A percentile compares a stretch with the other conserved stretches of the same genome.
Evolutionary conservation across 2,113 vertebrate species (phyloP).

Genomic region (Phalacrocorax brasilianus): DNA sequence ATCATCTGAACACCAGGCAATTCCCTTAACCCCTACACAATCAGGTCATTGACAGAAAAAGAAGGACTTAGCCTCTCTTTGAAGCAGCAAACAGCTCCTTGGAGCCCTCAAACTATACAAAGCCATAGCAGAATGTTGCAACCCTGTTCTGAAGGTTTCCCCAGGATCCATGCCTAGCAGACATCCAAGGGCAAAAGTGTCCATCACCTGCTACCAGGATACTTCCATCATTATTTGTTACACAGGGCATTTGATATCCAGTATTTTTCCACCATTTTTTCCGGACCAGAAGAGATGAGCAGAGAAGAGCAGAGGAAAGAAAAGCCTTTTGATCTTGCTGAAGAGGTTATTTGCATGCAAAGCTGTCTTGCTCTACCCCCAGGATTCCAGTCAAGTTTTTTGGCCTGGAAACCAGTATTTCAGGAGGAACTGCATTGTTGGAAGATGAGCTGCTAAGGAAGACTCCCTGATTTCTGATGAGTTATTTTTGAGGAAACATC

Average conservation of each 20-base stretch:
- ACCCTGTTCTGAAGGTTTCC: not conserved
- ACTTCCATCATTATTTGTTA: not conserved
- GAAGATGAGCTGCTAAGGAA: not conserved
- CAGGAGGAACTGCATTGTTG: slow-evolving; percentile 51
- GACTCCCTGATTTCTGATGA: slow-evolving; percentile 18
- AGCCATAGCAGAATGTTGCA: not conserved
- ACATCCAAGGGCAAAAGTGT: not conserved
- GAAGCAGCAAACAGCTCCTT: not conserved
- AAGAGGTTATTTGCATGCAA: slow-evolving; percentile 28
- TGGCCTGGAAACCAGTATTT: slow-evolving; percentile 68
- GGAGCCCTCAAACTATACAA: not conserved
- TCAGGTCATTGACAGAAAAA: not conserved
- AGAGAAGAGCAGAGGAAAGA: not conserved
- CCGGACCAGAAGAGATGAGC: not conserved
- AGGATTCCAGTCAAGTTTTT: slow-evolving; percentile 45
- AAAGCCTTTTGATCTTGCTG: slow-evolving; percentile 6
- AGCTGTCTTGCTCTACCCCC: slow-evolving; percentile 12
- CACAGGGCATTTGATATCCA: not conserved
- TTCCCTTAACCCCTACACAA: not conserved
- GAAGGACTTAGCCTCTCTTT: not conserved
- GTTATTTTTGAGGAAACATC: slow-evolving; percentile 33
- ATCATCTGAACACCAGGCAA: not conserved
- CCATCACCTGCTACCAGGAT: not conserved
- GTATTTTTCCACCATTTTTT: not conserved
- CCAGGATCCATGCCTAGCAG: not conserved